Base-by-base conservation (phyloP, 2,888 invertebrate species). In the Ectemnius continuus region DNA sequence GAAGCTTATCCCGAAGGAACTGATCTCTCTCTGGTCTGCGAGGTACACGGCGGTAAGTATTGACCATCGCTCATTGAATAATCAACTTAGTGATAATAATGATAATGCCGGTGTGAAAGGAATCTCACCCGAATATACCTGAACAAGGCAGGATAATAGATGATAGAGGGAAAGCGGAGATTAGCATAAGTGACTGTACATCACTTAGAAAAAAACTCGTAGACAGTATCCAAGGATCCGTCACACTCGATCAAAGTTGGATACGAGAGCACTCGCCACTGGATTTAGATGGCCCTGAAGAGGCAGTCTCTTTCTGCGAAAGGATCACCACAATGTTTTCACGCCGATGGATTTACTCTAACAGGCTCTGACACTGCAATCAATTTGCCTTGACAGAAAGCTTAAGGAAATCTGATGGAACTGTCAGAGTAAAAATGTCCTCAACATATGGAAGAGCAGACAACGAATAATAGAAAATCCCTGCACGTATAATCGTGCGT, bases 1-100 rank as follows among this genome's bases (percentile, higher is more conserved):
- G 96, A 96, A 90, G 96, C 97, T 57, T 97, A 96, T 91, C 96
- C 96, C 88, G 97, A 97, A 91, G 97, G 97, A 61, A 94, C 95
- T 72, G 95, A 96, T 88, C 95, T 97, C 67, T 93, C 95, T 86
- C 94, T 97, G 77, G 94, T 95, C 87, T 97, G 97, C 89, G 97
- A 97, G 92, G 97, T 96, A 14, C 94, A 94, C 87, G 96, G 96
- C 92, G 97, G 97, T 97, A 93, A 93, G 93, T 75, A 57, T 36
- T 11, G 8, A 36, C 36, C 6, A 36, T 36, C 11, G 11, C 0
- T 11, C 8, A 36, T 36, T 36, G 6, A 8, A 11, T 11, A 36
- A 36, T 36, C 4, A 36, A 23, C 23, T 23, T 23, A 23, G 36
- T 36, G 1, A 8, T 36, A 36, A 36, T 36, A 1, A 8, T 8